These are phyloP conservation scores for Microplitis mediator DNA, from an alignment of 1,140 invertebrate genomes.

Conservation along the genomic window DNA sequence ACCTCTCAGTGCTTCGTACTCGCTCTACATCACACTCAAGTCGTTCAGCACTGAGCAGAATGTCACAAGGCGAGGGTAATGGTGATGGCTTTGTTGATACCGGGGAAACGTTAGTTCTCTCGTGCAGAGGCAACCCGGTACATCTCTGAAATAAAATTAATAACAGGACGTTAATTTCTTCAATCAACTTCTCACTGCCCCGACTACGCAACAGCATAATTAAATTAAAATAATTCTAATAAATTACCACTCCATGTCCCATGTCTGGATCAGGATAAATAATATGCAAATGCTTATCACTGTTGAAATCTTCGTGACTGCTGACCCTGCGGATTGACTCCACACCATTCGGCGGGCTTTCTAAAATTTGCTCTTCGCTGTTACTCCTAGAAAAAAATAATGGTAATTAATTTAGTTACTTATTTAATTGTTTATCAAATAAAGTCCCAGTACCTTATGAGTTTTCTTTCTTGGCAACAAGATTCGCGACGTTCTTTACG, in stretches of 20 bases:
- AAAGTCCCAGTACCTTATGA: conserved; percentile 67
- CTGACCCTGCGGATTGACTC: conserved; percentile 68
- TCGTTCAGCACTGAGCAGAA: conserved; percentile 48
- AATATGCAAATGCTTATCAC: conserved; percentile 59
- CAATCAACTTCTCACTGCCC: too few species aligned
- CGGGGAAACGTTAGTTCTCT: conserved; percentile 57
- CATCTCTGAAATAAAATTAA: conserved; percentile 45
- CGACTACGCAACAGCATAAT: not conserved
- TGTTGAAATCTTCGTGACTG: conserved; percentile 71
- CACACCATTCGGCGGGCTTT: conserved; percentile 51
- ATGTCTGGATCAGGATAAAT: conserved; percentile 54
- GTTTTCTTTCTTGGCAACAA: conserved; percentile 73
- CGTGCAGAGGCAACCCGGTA: conserved; percentile 53
- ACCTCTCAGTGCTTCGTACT: conserved; percentile 65
- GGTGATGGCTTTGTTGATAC: conserved; percentile 50
- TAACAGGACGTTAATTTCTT: not conserved
- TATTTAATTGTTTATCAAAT: not conserved
- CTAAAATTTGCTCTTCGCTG: conserved; percentile 70
- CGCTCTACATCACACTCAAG: conserved; percentile 62
- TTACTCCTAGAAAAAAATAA: conserved; percentile 57
- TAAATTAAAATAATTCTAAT: conserved; percentile 14
- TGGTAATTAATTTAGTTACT: not conserved
- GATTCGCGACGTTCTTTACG: conserved; percentile 79
- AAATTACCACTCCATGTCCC: conserved; percentile 56
- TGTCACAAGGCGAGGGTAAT: conserved; percentile 49